Base-by-base conservation (phyloP, 2,888 invertebrate species). In the Tachina grossa region DNA sequence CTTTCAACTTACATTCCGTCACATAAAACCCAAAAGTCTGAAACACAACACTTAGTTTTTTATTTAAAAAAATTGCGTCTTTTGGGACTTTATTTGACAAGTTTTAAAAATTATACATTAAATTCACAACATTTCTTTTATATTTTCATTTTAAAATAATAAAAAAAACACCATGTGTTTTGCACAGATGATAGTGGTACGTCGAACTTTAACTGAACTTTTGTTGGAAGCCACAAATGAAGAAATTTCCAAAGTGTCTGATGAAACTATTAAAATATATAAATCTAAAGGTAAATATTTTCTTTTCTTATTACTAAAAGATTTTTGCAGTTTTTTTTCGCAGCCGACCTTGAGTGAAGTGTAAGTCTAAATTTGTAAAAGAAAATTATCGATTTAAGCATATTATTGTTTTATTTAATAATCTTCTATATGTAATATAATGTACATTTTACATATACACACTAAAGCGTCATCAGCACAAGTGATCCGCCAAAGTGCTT, bases 221-320 rank as follows among this genome's bases (percentile, higher is more conserved):
- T 95, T 99, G 85, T 94, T 99, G 89, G 97, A 98, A 93, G 98
- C 98, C 90, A 99, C 99, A 39, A 97, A 96, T 93, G 95, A 96
- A 93, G 97, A 98, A 94, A 97, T 99, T 91, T 94, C 95, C 90
- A 94, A 94, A 90, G 95, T 98, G 91, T 97, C 97, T 93, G 95
- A 95, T 93, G 98, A 98, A 94, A 96, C 97, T 92, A 94, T 96
- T 93, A 96, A 95, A 94, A 96, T 95, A 94, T 95, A 95, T 91
- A 94, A 95, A 93, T 92, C 93, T 91, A 96, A 97, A 97, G 97
- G 97, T 97, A 96, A 95, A 53, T 81, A 76, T 85, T 71, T 85
- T 71, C 11, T 51, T 80, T 51, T 61, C 4, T 45, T 61, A 53
- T 14, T 63, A 83, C 83, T 72, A 76, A 83, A 77, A 19, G 9